Base-by-base conservation (phyloP, 53 echinoderm and acorn worm species). In the Paracentrotus lividus region DNA sequence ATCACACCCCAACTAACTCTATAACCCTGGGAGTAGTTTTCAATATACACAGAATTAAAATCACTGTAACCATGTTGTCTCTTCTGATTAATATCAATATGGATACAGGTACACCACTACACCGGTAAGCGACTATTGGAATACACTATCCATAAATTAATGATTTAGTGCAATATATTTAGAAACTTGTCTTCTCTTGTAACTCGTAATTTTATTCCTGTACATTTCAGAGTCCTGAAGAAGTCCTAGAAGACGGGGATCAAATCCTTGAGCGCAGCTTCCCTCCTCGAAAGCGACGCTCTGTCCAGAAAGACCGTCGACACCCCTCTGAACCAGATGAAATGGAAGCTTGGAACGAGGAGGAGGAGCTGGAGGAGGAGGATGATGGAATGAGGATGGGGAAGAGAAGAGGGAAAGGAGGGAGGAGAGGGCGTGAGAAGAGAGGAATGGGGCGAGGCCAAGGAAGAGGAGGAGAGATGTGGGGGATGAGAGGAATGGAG, bases 211-310 rank as follows among this genome's bases (percentile, higher is more conserved):
- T 54, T 54, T 54, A 54, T 54, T 54, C 54, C n/a, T 57, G 8
- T 86, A 38, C 51, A 18, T 52, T 47, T 2, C 91, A 91, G 91
- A 91, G 77, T 53, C 49, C 72, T 20, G 72, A 69, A 31, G 91
- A 91, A 1, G 53, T 31, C 52, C 20, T 32, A 9, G 75, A 51
- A 8, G 89, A 58, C 24, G 90, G 47, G 27, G 90, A 51, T 12
- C 68, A 52, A 27, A 88, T 92, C 93, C 76, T 96, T 31, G 96
- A 96, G 49, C 96, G 94, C 14, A 96, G 96, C 75, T 94, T 90
- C 87, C 96, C 96, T 16, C 95, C 96, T 0, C 53, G 88, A 8
- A 93, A 95, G 51, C 69, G 85, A 32, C 95, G 75, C 27, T 87
- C 95, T 14, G 34, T 90, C 43, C 90, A 90, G n/a, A 26, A 43